Conservation (phyloP, 2,797 vertebrate species). For the Pseudomugil gertrudae region DNA sequence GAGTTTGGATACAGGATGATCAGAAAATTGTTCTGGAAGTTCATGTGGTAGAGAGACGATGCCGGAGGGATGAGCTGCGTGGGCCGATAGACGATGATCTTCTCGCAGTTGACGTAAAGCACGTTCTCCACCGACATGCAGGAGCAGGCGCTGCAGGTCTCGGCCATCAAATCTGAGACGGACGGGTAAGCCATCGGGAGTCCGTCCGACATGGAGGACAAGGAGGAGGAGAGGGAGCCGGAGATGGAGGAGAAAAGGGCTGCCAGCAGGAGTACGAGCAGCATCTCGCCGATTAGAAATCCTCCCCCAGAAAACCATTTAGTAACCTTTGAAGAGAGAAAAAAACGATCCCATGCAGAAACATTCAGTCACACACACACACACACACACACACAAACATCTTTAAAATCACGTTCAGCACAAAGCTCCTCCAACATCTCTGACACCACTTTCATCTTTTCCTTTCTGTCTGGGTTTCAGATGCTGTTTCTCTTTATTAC, state of each 20-base stretch:
- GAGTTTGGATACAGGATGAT: conserved; percentile 96
- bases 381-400: conserved; percentile 41
- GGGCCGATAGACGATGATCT: conserved; percentile 94
- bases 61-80: conserved; percentile 94
- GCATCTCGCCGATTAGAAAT: conserved; percentile 95
- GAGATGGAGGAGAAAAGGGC: conserved; percentile 84
- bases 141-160: conserved; percentile 97
- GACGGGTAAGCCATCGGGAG: conserved; percentile 68
- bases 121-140: conserved; percentile 98
- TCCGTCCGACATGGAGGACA: conserved; percentile 71
- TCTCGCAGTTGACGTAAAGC: conserved; percentile 98
- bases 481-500: too few relatives aligned
- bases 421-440: too few relatives aligned
- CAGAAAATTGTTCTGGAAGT: conserved; percentile 98
- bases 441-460: too few relatives aligned
- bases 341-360: conserved; percentile 41
- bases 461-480: too few relatives aligned
- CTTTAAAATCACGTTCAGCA: conserved; percentile 60
- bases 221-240: conserved; percentile 74
- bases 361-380: conserved; percentile 30
- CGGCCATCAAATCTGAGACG: conserved; percentile 86
- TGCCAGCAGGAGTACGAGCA: conserved; percentile 96
- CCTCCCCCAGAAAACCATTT: conserved; percentile 88
- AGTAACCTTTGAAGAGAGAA: conserved; percentile 80
- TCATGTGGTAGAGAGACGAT: conserved; percentile 96